A percentile compares a stretch with the other conserved stretches of the same genome.
Conservation (phyloP, 1,140 invertebrate species). For the Temnothorax curvispinosus region DNA sequence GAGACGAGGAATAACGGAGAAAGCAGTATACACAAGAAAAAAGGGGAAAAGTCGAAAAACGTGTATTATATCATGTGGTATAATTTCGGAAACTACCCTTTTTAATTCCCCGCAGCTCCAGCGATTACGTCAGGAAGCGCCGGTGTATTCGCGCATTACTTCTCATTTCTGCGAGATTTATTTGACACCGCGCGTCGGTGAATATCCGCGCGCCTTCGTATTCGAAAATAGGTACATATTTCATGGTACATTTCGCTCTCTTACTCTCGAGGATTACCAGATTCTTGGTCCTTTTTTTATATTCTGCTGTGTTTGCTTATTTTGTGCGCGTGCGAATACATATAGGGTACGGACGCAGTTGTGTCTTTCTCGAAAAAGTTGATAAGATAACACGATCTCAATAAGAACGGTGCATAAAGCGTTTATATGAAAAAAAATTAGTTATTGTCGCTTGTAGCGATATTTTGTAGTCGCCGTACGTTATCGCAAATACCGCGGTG, state of each 20-base stretch:
- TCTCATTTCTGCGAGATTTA: conserved; percentile 57
- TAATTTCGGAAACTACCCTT: conserved; percentile 68
- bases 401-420: not conserved
- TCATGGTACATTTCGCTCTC: conserved; percentile 49
- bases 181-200: conserved; percentile 37
- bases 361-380: conserved; percentile 3
- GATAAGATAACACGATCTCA: not conserved
- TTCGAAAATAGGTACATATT: conserved; percentile 62
- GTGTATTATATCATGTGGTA: conserved; percentile 55
- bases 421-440: not conserved
- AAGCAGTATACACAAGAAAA: not conserved
- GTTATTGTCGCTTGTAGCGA: not conserved
- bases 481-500: not conserved
- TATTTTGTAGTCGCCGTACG: not conserved
- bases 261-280: conserved; percentile 50
- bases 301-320: not conserved
- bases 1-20: not conserved
- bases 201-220: conserved; percentile 40
- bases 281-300: conserved; percentile 22
- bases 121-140: conserved; percentile 65
- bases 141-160: conserved; percentile 58
- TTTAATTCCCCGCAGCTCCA: conserved; percentile 64
- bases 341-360: not conserved
- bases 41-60: not conserved
- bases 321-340: not conserved